Evolutionary conservation across 2,797 vertebrate species (phyloP).

Genomic region (Macropodus opercularis): DNA sequence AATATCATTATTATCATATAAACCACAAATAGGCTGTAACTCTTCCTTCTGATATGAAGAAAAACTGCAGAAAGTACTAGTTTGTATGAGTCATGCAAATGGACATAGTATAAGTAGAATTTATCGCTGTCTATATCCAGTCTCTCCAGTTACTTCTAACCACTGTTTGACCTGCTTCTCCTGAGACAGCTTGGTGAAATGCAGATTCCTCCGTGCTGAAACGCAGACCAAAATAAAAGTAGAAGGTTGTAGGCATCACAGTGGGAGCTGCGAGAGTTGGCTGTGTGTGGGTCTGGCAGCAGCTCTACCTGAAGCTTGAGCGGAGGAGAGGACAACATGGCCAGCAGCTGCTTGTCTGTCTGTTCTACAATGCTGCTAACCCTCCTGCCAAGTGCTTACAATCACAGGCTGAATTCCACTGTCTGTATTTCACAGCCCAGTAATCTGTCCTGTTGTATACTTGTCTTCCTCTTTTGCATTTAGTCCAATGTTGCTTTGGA

Average conservation of each 20-base stretch:
- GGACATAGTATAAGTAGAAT: no score
- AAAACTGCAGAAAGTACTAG: no score
- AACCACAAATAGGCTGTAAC: no score
- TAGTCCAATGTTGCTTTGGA: constrained; percentile 27
- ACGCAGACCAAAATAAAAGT: constrained; percentile 14
- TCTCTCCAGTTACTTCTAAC: no score
- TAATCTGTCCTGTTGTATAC: constrained; percentile 34
- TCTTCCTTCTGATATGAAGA: no score
- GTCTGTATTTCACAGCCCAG: constrained; percentile 37
- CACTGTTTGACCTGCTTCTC: neutral
- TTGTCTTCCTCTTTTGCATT: constrained; percentile 11
- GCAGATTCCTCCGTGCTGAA: constrained; percentile 10
- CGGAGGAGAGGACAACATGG: constrained; percentile 42
- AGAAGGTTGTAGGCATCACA: constrained; percentile 45
- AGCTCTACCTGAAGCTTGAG: constrained; percentile 61
- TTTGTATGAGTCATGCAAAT: no score
- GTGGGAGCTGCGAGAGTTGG: constrained; percentile 47
- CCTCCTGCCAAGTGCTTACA: constrained; percentile 44
- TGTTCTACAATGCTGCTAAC: constrained; percentile 43
- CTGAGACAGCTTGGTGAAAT: neutral
- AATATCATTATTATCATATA: no score
- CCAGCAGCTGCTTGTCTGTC: constrained; percentile 63
- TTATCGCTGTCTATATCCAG: no score
- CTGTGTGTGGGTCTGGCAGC: constrained; percentile 60
- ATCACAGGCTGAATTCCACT: constrained; percentile 33